Evolutionary conservation across 2,113 vertebrate species (phyloP), one percentile per base, ranked within the genome.

Genomic region (Lichenostomus cassidix): DNA sequence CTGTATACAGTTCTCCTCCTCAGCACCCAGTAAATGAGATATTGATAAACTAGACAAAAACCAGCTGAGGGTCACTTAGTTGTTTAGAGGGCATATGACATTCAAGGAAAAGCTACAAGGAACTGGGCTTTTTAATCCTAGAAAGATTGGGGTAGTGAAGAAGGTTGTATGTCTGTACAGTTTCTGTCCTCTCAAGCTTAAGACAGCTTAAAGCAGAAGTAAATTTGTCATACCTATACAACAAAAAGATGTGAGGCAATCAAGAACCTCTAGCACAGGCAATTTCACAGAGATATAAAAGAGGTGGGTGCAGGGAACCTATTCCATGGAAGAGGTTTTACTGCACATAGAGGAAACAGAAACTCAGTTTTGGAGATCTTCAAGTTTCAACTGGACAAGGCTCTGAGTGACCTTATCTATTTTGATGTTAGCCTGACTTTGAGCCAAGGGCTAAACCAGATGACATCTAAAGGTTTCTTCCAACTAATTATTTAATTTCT

Each of bases 341-440:
- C 20, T n/a, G 41, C 1, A 0, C 7, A n/a, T 0, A 33, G 5
- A 69, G 5, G 9, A 55, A 73, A 21, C 0, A 58, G 2, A 83
- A 94, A 76, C 7, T 56, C 16, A 52, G 50, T 37, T 73, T 46
- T 33, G 25, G 11, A 82, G 10, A 50, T 23, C 42, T 74, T 46
- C 22, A 69, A 31, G 19, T 18, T 46, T 23, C 21, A 75, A 31
- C 9, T 18, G 18, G 15, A 53, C n/a, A 79, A 59, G 29, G 15
- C 20, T 70, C 47, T 67, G 18, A 82, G 14, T 20, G 87, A 62
- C 20, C 17, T 46, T 15, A n/a, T 4, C 16, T 44, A 27, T 50
- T 63, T 42, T 35, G 15, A 71, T 9, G 8, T 28, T 41, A 39
- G 20, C 15, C 39, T 52, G 35, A 11, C 58, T 65, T 77, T 87